These are phyloP conservation scores for Zoanthus sociatus DNA, from an alignment of 92 coral and sea anemone genomes.

Conservation along the genomic window DNA sequence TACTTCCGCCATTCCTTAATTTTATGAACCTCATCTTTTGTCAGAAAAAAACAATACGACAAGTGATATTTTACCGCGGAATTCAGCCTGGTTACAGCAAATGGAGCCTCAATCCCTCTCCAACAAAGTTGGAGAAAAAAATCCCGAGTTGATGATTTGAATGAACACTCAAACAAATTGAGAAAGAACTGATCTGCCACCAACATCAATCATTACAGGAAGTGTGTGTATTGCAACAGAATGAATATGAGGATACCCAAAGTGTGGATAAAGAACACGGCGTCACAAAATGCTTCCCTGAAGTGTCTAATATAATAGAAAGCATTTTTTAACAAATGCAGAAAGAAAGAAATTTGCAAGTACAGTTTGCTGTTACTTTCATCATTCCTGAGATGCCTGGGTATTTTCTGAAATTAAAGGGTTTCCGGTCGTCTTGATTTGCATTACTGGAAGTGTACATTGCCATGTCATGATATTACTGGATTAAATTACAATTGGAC, in stretches of 20 bases:
- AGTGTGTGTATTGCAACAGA: conserved; percentile 73
- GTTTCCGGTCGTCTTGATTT: not conserved
- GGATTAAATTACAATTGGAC: not conserved
- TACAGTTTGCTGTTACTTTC: not conserved
- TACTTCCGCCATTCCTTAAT: not conserved
- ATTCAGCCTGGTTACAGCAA: conserved; percentile 98
- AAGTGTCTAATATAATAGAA: not conserved
- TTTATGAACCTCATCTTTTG: not conserved
- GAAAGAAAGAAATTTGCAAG: not conserved
- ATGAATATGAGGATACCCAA: conserved; percentile 32
- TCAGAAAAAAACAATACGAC: conserved; percentile 78
- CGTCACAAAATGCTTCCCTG: not conserved
- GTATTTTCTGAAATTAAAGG: not conserved
- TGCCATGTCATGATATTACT: not conserved
- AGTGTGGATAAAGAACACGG: conserved; percentile 48
- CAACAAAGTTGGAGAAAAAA: conserved; percentile 53
- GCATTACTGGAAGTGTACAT: not conserved
- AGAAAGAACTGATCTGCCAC: conserved; percentile 13
- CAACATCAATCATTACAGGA: not conserved
- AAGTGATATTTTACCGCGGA: conserved; percentile 80
- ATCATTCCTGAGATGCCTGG: not conserved
- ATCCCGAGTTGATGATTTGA: not conserved
- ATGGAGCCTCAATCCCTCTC: conserved; percentile 95
- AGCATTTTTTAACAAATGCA: not conserved
- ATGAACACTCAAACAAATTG: conserved; percentile 58